A percentile compares a stretch with the other conserved stretches of the same genome.
These are phyloP conservation scores for Camptogramma bilineatum DNA, from an alignment of 2,888 invertebrate genomes.

Conservation along the genomic window DNA sequence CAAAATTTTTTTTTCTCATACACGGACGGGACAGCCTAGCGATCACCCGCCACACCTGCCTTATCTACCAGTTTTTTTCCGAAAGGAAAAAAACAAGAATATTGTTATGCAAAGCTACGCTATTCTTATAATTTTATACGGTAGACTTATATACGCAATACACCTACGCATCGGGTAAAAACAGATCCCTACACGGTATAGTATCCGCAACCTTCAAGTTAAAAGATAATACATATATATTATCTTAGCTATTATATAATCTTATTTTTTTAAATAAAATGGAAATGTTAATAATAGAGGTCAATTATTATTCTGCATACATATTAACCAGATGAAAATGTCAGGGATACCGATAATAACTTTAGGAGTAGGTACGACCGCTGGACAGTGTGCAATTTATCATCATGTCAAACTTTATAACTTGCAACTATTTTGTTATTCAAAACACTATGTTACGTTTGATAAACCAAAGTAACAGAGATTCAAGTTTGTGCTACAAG, in stretches of 20 bases:
- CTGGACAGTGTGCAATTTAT: constrained; percentile 13
- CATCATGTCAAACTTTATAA: not conserved
- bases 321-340: constrained; percentile 49
- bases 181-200: too few species aligned
- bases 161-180: too few species aligned
- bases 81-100: too few species aligned
- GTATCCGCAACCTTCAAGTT: too few species aligned
- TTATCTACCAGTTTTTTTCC: too few species aligned
- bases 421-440: not conserved
- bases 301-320: constrained; percentile 2
- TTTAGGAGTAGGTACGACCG: not conserved
- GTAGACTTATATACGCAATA: too few species aligned
- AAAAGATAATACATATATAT: too few species aligned
- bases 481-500: constrained; percentile 9
- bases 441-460: not conserved
- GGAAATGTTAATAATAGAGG: not conserved
- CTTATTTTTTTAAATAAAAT: not conserved
- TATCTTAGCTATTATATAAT: not conserved
- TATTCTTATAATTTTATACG: too few species aligned
- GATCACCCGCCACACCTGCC: too few species aligned
- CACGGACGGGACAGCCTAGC: too few species aligned
- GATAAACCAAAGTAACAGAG: constrained; percentile 4
- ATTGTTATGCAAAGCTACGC: too few species aligned
- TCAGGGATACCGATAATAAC: constrained; percentile 56
- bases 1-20: too few species aligned